Conservation (phyloP, 2,113 vertebrate genomes). For the Alouatta palliata region DNA sequence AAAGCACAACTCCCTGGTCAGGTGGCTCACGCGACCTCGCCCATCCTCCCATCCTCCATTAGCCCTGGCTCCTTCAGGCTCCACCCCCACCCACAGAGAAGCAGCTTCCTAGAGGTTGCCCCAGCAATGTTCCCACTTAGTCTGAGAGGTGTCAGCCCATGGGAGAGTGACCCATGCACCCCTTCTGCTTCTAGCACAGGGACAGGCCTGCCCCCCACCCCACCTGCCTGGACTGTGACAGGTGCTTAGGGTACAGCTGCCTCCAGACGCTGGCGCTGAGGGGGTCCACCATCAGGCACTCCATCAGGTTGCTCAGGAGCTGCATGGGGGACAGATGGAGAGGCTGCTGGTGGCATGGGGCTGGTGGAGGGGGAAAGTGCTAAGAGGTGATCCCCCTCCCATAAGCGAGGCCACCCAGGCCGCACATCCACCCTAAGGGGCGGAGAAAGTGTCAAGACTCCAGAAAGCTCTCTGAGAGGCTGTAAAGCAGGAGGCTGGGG, state of each 20-base stretch:
- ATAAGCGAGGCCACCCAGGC: not conserved
- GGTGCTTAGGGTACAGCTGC: slow-evolving; percentile 95
- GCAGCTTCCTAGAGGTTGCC: not conserved
- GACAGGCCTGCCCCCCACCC: not conserved
- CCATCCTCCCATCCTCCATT: not conserved
- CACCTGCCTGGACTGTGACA: slow-evolving; percentile 93
- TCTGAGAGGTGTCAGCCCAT: not conserved
- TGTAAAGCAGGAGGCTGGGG: not conserved
- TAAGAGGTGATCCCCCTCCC: not conserved
- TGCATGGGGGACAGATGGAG: slow-evolving; percentile 68
- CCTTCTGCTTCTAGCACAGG: not conserved
- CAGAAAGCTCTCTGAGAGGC: not conserved
- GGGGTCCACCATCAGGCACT: slow-evolving; percentile 92
- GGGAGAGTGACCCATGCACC: not conserved
- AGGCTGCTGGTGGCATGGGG: not conserved
- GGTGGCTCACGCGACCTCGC: not conserved
- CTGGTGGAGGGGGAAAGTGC: not conserved
- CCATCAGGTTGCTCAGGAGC: slow-evolving; percentile 92
- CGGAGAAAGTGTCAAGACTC: not conserved
- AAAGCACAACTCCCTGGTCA: not conserved
- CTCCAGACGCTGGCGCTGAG: slow-evolving; percentile 94
- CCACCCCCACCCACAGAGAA: not conserved
- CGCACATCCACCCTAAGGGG: not conserved
- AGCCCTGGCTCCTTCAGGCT: not conserved
- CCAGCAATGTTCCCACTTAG: not conserved